These are phyloP conservation scores for Anarsia innoxiella DNA, from an alignment of 2,888 invertebrate genomes.

Conservation along the genomic window DNA sequence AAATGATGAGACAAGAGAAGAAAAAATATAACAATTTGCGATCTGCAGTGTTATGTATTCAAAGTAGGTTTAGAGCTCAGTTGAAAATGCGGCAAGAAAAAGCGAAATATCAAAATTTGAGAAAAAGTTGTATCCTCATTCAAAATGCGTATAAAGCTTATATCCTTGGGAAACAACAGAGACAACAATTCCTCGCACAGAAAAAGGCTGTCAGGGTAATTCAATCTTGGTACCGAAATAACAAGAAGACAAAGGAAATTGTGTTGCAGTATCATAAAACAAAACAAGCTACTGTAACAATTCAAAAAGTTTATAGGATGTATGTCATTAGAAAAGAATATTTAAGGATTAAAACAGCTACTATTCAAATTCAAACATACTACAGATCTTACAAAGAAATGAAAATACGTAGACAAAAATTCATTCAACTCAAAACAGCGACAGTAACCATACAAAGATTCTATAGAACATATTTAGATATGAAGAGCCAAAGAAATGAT, in stretches of 20 bases:
- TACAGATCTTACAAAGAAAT: constrained; percentile 44
- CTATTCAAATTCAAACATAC: constrained; percentile 47
- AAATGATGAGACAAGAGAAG: constrained; percentile 34
- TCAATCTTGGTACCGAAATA: constrained; percentile 62
- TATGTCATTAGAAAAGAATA: constrained; percentile 42
- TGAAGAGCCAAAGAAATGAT: constrained; percentile 29
- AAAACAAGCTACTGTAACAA: constrained; percentile 45
- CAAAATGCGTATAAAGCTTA: constrained; percentile 57
- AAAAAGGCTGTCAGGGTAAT: constrained; percentile 46
- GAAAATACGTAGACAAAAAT: constrained; percentile 37
- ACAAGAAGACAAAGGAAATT: constrained; percentile 30
- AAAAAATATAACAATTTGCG: constrained; percentile 33
- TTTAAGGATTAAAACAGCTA: constrained; percentile 41
- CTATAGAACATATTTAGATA: constrained; percentile 39
- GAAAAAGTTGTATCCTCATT: constrained; percentile 38
- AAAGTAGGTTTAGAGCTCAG: constrained; percentile 54
- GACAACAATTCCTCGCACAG: constrained; percentile 30
- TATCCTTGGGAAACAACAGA: constrained; percentile 33
- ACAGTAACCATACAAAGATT: constrained; percentile 37
- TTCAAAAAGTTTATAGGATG: constrained; percentile 62
- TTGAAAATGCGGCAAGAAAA: constrained; percentile 41
- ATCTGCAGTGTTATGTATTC: constrained; percentile 45
- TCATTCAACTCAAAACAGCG: constrained; percentile 32
- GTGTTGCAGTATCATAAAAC: constrained; percentile 34
- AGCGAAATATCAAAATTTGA: constrained; percentile 32